These are phyloP conservation scores for Phrynocephalus vlangalii DNA, from an alignment of 2,797 vertebrate genomes.

Conservation along the genomic window DNA sequence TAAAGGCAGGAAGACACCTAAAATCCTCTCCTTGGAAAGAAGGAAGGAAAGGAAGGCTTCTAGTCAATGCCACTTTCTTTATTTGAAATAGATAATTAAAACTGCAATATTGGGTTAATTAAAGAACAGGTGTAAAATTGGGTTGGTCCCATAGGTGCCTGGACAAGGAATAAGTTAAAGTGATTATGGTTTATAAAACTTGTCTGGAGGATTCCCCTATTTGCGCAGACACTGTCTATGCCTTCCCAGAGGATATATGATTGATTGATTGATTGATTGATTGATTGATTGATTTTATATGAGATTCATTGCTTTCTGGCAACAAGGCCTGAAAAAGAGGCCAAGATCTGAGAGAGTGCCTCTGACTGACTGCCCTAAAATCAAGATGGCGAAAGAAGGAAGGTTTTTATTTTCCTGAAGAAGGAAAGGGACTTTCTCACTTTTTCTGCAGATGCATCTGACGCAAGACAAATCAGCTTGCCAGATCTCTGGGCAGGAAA, in stretches of 20 bases:
- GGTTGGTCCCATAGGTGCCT: background rate
- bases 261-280: background rate
- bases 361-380: background rate
- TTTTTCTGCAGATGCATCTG: background rate
- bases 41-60: background rate
- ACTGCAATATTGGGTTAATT: conserved; percentile 1
- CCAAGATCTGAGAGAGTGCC: background rate
- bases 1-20: background rate
- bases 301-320: background rate
- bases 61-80: background rate
- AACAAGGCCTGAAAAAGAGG: background rate
- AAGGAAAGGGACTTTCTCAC: background rate
- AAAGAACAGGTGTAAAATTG: conserved; percentile 6
- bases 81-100: conserved; percentile 7
- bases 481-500: background rate
- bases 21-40: background rate
- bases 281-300: background rate
- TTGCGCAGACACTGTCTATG: background rate
- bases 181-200: background rate
- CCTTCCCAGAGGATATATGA: background rate
- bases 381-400: too few species aligned
- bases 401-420: background rate
- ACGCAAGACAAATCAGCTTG: background rate
- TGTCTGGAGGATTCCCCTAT: background rate
- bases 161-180: background rate